A percentile compares a stretch with the other conserved stretches of the same genome.
phyloP scores from a whole-genome alignment of 2,888 invertebrate genomes.

The Drosophila barbarae region DNA sequence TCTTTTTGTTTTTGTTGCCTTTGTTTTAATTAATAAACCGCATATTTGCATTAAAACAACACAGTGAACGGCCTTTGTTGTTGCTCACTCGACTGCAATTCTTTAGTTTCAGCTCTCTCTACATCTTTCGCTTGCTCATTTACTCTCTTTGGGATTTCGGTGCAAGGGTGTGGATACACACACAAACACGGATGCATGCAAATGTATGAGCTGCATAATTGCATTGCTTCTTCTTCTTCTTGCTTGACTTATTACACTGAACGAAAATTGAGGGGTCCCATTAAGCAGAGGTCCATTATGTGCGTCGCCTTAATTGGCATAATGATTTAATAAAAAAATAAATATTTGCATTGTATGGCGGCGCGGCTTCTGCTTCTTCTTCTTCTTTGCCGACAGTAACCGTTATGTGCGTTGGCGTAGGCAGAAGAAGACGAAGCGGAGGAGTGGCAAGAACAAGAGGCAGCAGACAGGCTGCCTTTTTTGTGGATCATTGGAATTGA shows the following conservation, averaged over 20 bases:
- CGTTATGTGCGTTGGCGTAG: constrained; percentile 56
- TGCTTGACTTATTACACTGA: constrained; percentile 56
- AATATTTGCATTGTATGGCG: constrained; percentile 69
- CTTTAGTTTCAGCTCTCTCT: constrained; percentile 40
- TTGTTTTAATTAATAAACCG: constrained; percentile 72
- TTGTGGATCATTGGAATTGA: constrained; percentile 74
- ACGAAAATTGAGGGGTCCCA: constrained; percentile 53
- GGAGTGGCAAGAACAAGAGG: constrained; percentile 29
- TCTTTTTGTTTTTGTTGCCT: constrained; percentile 37
- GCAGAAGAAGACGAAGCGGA: constrained; percentile 18
- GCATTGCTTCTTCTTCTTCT: constrained; percentile 47
- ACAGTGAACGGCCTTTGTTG: constrained; percentile 55
- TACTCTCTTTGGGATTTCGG: constrained; percentile 31
- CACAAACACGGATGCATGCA: constrained; percentile 37
- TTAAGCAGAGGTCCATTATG: constrained; percentile 18
- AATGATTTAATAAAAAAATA: constrained; percentile 76
- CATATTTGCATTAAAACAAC: constrained; percentile 70
- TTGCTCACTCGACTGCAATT: constrained; percentile 60
- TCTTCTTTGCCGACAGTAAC: constrained; percentile 34
- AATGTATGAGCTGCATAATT: constrained; percentile 61
- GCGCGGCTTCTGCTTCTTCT: constrained; percentile 42
- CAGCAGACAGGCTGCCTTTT: constrained; percentile 54
- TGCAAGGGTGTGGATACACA: constrained; percentile 45
- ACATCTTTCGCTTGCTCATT: constrained; percentile 15
- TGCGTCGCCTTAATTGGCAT: constrained; percentile 70